Base-by-base conservation (phyloP, 2,888 invertebrate genomes). In the Athetis lepigone region DNA sequence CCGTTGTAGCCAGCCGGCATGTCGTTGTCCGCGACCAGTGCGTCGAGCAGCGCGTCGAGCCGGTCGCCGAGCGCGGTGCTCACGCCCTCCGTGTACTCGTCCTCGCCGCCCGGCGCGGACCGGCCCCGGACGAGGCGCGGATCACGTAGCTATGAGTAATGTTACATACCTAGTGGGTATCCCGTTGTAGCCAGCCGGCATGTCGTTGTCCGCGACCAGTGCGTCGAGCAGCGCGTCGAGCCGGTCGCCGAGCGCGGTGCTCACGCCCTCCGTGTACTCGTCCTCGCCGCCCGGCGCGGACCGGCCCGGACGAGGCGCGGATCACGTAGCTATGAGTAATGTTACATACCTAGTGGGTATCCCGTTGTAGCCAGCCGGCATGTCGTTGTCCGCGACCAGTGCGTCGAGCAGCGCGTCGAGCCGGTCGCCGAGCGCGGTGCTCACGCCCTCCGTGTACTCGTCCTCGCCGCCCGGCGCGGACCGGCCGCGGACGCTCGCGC, bases 131-230 rank as follows among this genome's bases (percentile, higher is more conserved):
- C 79, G 55, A 96, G 95, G 96, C 84, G 95, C 96, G 93, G 75
- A 95, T 94, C 77, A 97, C 96, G 88, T 97, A 97, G 81, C 97
- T n/a, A n/a, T n/a, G n/a, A n/a, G n/a, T n/a, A n/a, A n/a, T n/a
- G n/a, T n/a, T n/a, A 18, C 56, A 23, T 42, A 95, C 90, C 92
- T 89, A 50, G 95, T 95, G 55, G 96, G 96, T 67, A 97, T 96
- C 5, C 97, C 97, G 77, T 96, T 95, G 82, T 95, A 84, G 0
- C 93, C 93, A 0, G 88, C 84, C 0, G 93, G 96, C 57, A 90
- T 90, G 51, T 96, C 96, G 81, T 97, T 96, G 59, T 97, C 97
- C 4, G 96, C 95, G 29, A 97, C 96, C 0, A 95, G 88, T 13
- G 95, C 91, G 81, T 97, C 96, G 42, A 98, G 96, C 82, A 97